Percentiles rank a stretch among this genome's conserved stretches.
These are phyloP conservation scores for Acropora tenuis DNA, from an alignment of 64 coral and sea anemone species.

Conservation along the genomic window DNA sequence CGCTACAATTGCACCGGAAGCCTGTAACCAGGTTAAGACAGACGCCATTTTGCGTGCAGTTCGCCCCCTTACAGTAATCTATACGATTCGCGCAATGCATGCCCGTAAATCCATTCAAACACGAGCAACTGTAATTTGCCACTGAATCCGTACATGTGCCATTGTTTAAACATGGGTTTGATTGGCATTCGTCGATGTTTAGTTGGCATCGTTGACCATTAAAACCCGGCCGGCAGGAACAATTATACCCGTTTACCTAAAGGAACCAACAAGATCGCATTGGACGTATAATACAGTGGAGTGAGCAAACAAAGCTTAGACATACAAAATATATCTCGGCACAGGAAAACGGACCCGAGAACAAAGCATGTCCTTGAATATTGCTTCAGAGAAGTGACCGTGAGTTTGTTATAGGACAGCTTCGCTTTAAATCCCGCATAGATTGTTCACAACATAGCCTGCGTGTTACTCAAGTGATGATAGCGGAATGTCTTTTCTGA, in stretches of 20 bases:
- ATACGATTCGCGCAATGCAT: constrained; percentile 36
- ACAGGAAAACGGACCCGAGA: background rate
- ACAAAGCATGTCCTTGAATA: background rate
- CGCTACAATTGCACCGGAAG: constrained; percentile 10
- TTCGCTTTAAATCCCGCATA: background rate
- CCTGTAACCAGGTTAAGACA: constrained; percentile 46
- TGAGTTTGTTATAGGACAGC: background rate
- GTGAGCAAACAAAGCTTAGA: background rate
- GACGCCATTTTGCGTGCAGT: constrained; percentile 30
- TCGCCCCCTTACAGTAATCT: constrained; percentile 17
- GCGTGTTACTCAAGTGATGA: background rate
- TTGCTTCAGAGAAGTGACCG: background rate
- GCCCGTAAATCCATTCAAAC: constrained; percentile 48
- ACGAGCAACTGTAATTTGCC: constrained; percentile 42
- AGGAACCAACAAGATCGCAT: background rate
- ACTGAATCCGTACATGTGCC: constrained; percentile 54
- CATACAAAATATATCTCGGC: background rate
- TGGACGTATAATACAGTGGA: background rate
- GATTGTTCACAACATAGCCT: background rate
- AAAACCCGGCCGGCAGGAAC: constrained; percentile 55
- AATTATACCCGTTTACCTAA: constrained; percentile 19
- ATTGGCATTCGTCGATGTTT: constrained; percentile 64
- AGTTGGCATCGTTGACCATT: constrained; percentile 55
- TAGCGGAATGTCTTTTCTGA: background rate
- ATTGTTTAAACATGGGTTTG: constrained; percentile 61